Evolutionary conservation across 2,797 vertebrate species (phyloP).

Genomic region (Melanogrammus aeglefinus): DNA sequence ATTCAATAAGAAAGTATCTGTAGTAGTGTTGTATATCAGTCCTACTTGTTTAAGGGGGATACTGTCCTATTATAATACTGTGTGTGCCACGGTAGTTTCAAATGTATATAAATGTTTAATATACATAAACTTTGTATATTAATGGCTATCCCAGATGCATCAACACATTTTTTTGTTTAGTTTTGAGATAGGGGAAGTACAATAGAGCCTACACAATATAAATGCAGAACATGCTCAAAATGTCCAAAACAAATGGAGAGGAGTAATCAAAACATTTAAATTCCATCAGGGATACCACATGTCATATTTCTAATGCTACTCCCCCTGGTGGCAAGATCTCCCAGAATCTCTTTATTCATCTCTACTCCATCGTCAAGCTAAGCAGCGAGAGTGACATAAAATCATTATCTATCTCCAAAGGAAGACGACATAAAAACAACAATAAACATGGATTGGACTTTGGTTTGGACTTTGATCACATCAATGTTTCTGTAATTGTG

Average conservation of each 20-base stretch:
- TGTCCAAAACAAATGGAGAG: too few relatives aligned
- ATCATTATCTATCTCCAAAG: background rate
- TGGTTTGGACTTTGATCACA: background rate
- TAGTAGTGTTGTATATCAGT: too few relatives aligned
- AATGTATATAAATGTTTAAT: too few relatives aligned
- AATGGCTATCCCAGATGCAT: too few relatives aligned
- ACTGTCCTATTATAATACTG: too few relatives aligned
- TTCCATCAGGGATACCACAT: background rate
- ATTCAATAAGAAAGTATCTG: too few relatives aligned
- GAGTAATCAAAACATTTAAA: too few relatives aligned
- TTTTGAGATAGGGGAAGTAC: background rate
- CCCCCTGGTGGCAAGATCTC: background rate
- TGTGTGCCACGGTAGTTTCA: too few relatives aligned
- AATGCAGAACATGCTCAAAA: background rate
- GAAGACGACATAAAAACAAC: background rate
- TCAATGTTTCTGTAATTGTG: background rate
- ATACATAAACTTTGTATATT: too few relatives aligned
- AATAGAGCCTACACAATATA: background rate
- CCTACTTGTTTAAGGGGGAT: too few relatives aligned
- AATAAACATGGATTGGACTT: background rate
- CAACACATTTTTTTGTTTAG: too few relatives aligned
- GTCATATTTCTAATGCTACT: background rate
- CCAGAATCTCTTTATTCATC: background rate
- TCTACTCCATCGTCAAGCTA: background rate
- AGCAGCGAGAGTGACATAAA: background rate